These are phyloP conservation scores for Burhinus oedicnemus DNA, from an alignment of 2,113 vertebrate species.

Conservation along the genomic window DNA sequence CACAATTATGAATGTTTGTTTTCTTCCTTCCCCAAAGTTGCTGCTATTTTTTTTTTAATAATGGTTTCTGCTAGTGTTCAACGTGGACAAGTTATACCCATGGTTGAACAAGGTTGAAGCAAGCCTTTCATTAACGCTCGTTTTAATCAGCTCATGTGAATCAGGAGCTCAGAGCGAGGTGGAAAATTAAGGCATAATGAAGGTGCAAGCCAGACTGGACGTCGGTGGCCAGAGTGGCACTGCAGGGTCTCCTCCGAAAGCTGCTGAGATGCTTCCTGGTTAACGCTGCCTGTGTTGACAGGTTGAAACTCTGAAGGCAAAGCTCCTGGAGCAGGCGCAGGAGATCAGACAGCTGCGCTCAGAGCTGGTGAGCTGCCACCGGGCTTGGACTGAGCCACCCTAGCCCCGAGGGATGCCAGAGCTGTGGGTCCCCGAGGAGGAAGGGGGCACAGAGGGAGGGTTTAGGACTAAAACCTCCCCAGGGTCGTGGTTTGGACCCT, in stretches of 20 bases:
- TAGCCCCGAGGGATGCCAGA: accelerated
- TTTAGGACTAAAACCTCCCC: accelerated
- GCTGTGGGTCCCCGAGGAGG: background rate
- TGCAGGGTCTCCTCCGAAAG: accelerated
- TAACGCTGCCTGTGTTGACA: conserved; percentile 40
- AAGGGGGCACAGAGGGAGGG: accelerated
- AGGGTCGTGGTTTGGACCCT: background rate
- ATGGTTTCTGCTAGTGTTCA: conserved; percentile 1
- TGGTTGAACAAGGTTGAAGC: background rate
- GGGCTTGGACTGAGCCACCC: background rate
- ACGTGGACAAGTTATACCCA: conserved; percentile 15
- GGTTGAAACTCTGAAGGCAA: conserved; percentile 88
- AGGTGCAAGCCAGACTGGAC: background rate
- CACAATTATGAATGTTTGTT: background rate
- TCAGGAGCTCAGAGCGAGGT: background rate
- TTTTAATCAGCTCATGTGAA: conserved; percentile 29
- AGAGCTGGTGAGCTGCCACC: conserved; percentile 79
- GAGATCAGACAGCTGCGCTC: conserved; percentile 88
- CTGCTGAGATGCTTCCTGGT: background rate
- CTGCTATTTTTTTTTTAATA: background rate
- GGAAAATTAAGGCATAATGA: background rate
- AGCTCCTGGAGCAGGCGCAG: conserved; percentile 84
- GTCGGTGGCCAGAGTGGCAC: background rate
- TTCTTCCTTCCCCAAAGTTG: background rate
- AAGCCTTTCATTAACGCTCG: conserved; percentile 32